Evolutionary conservation across 1,140 invertebrate species (phyloP).

Genomic region (Zaprionus ghesquierei): DNA sequence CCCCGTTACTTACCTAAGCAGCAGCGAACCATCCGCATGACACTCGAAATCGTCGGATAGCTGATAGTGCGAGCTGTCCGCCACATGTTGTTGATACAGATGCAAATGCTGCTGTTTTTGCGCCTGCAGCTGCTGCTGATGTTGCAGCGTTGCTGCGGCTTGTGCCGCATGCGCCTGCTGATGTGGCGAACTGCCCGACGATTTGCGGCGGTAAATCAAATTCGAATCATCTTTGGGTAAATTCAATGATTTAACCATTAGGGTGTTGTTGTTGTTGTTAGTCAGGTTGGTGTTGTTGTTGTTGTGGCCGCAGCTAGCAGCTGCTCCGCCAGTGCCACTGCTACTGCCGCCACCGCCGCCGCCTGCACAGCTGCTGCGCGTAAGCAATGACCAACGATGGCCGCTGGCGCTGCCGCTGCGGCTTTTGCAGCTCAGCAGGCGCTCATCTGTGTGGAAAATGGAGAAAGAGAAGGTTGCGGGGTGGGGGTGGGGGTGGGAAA

Average conservation of each 20-base stretch:
- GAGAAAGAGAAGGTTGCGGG: background rate
- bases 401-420: constrained; percentile 72
- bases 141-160: constrained; percentile 48
- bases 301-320: constrained; percentile 41
- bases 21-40: constrained; percentile 73
- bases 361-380: constrained; percentile 24
- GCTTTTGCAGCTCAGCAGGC: constrained; percentile 64
- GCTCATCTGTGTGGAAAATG: constrained; percentile 55
- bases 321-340: background rate
- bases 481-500: background rate
- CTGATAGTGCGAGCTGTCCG: constrained; percentile 62
- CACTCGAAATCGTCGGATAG: constrained; percentile 77
- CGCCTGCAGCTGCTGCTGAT: constrained; percentile 12
- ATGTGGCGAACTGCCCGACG: constrained; percentile 84
- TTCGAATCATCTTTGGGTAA: constrained; percentile 83
- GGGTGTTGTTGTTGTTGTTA: constrained; percentile 75
- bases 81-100: constrained; percentile 44
- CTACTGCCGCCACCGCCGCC: constrained; percentile 1
- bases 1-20: constrained; percentile 60
- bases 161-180: constrained; percentile 39
- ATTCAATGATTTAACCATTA: constrained; percentile 77
- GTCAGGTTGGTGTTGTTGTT: constrained; percentile 60
- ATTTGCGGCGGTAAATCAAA: constrained; percentile 84
- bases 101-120: constrained; percentile 53
- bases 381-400: constrained; percentile 75